A percentile compares a stretch with the other conserved stretches of the same genome.
Evolutionary conservation across 2,113 vertebrate species (phyloP).

Genomic region (Thamnaconus septentrionalis): DNA sequence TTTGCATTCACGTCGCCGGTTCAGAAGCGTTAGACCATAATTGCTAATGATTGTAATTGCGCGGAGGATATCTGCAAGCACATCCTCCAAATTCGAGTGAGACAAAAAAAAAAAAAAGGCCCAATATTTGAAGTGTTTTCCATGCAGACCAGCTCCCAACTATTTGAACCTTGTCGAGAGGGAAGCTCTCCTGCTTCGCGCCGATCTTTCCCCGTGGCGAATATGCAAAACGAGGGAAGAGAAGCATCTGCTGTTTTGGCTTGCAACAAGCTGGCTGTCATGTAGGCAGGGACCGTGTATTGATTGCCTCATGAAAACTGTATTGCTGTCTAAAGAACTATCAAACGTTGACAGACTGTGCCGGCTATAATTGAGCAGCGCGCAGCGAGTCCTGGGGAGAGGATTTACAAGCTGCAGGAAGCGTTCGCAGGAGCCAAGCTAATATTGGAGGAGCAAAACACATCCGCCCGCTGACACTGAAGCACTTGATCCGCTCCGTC

Average conservation of each 20-base stretch:
- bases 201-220: conserved; percentile 20
- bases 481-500: neutral
- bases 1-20: too few relatives aligned
- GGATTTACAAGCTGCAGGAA: conserved; percentile 22
- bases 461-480: conserved; percentile 5
- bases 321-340: conserved; percentile 19
- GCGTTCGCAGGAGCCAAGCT: conserved; percentile 27
- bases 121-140: neutral
- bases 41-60: too few relatives aligned
- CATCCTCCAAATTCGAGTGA: too few relatives aligned
- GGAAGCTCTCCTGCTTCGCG: neutral
- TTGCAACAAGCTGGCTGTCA: conserved; percentile 29
- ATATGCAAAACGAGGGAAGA: conserved; percentile 28
- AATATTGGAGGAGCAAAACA: conserved; percentile 20
- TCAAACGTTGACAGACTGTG: conserved; percentile 28
- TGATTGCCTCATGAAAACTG: conserved; percentile 29
- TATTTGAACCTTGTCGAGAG: neutral
- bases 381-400: conserved; percentile 18
- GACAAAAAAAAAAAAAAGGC: neutral
- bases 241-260: conserved; percentile 32
- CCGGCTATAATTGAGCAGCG: conserved; percentile 27
- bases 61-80: too few relatives aligned
- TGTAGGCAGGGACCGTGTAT: conserved; percentile 21
- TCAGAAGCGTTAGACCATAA: too few relatives aligned
- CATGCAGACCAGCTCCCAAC: neutral